phyloP scores from a whole-genome alignment of 2,113 vertebrate species.

The Athene cunicularia region DNA sequence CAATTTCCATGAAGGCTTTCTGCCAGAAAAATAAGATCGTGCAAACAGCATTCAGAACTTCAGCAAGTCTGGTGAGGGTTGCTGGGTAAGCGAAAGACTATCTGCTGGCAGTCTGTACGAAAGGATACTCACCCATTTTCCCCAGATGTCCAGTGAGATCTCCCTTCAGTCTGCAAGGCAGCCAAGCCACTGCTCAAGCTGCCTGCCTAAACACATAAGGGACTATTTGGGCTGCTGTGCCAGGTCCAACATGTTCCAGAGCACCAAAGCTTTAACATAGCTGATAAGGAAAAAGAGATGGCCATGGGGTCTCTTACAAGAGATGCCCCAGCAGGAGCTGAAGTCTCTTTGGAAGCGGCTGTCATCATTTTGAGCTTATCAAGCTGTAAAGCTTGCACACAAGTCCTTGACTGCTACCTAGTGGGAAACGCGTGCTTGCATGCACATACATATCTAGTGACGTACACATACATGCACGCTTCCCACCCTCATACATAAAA shows the following conservation, averaged over 20 bases:
- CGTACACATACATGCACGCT: not conserved
- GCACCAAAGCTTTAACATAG: accelerated
- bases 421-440: not conserved
- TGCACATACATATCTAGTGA: accelerated
- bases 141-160: not conserved
- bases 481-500: not conserved
- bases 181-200: not conserved
- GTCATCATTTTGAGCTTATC: not conserved
- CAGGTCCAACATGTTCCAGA: accelerated
- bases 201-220: not conserved
- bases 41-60: not conserved
- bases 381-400: not conserved
- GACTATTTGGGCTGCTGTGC: not conserved
- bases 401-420: slow-evolving; percentile 53
- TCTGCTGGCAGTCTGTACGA: not conserved
- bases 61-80: not conserved
- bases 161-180: not conserved
- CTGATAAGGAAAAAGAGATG: not conserved
- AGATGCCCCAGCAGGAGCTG: not conserved
- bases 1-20: not conserved
- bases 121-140: not conserved
- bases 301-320: accelerated
- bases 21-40: not conserved
- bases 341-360: not conserved
- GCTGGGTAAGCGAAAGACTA: not conserved